Evolutionary conservation across 1,140 invertebrate genomes (phyloP).

Genomic region (Brachionus rubens): DNA sequence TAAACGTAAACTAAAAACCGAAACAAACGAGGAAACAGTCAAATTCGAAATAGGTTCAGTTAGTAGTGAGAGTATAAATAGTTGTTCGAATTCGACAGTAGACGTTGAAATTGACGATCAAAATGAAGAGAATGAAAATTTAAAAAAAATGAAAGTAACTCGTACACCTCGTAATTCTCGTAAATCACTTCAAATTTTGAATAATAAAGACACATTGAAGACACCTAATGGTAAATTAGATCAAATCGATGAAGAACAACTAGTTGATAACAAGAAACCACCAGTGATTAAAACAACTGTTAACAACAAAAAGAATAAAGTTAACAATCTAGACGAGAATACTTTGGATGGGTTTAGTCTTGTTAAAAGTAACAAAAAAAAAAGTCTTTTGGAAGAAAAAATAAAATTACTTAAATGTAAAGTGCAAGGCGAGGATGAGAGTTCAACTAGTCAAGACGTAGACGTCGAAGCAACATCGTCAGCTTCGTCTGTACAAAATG

Average conservation of each 20-base stretch:
- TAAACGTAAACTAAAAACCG: neutral
- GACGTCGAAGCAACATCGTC: neutral
- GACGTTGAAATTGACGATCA: neutral
- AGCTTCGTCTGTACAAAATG: neutral
- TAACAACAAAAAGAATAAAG: neutral
- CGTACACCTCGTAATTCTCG: neutral
- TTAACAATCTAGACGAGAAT: constrained; percentile 26
- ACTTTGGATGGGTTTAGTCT: neutral
- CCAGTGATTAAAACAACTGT: neutral
- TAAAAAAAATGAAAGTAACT: neutral
- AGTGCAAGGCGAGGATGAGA: neutral
- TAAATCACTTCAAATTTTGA: constrained; percentile 12
- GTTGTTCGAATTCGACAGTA: neutral
- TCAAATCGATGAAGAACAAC: neutral
- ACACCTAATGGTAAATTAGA: neutral
- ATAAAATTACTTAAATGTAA: neutral
- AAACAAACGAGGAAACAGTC: neutral
- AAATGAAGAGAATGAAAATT: constrained; percentile 20
- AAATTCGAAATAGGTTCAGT: constrained; percentile 23
- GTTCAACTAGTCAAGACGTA: no score
- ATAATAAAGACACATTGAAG: constrained; percentile 1
- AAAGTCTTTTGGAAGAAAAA: neutral
- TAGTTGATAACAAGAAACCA: neutral
- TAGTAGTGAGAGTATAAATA: neutral
- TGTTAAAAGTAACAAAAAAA: neutral